Percentiles rank a stretch among this genome's conserved stretches.
phyloP scores from a whole-genome alignment of 2,113 vertebrate genomes.

The Trematocara nigrifrons region DNA sequence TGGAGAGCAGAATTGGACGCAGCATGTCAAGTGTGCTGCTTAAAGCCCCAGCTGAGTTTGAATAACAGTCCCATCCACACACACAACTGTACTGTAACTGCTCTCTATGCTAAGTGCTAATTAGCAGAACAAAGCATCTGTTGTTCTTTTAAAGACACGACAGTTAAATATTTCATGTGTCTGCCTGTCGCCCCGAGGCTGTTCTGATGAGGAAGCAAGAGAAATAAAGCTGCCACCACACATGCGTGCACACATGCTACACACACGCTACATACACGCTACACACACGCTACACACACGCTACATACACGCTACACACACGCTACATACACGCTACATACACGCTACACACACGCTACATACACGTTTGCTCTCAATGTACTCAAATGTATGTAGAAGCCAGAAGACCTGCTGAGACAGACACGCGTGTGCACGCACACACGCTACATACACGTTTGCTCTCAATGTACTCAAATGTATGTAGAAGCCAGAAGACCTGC shows the following conservation, averaged over 20 bases:
- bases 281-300: no score
- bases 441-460: background rate
- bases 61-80: conserved; percentile 21
- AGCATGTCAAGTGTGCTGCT: conserved; percentile 18
- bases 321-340: background rate
- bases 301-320: no score
- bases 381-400: no score
- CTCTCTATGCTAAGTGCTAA: conserved; percentile 48
- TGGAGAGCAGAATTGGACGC: background rate
- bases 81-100: conserved; percentile 7
- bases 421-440: background rate
- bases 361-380: background rate
- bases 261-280: no score
- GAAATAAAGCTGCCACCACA: conserved; percentile 83
- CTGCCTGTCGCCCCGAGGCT: conserved; percentile 81
- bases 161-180: conserved; percentile 90
- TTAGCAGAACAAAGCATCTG: conserved; percentile 77
- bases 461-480: conserved; percentile 47
- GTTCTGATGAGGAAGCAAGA: conserved; percentile 77
- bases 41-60: conserved; percentile 29
- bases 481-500: background rate
- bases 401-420: no score
- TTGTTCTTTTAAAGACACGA: conserved; percentile 81
- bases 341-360: background rate
- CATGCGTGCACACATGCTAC: background rate